These are phyloP conservation scores for Myrmecophaga tridactyla DNA, from an alignment of 2,113 vertebrate genomes.

Conservation along the genomic window DNA sequence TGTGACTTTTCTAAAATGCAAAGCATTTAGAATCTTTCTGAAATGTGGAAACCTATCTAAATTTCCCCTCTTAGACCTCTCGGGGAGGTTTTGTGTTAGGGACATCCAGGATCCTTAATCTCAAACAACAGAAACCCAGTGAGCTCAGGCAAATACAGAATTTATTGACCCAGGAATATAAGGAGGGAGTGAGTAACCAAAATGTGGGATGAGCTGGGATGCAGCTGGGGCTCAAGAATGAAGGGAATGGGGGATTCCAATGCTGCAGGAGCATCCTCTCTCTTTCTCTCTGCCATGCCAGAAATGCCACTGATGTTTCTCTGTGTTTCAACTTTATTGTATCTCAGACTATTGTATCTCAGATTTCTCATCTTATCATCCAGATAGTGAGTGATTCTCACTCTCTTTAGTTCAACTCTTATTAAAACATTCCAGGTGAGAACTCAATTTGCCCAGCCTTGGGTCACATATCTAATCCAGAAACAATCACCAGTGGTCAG, in stretches of 20 bases:
- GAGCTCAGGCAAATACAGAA: background rate
- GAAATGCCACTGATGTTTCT: background rate
- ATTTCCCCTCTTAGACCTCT: background rate
- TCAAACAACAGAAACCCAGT: background rate
- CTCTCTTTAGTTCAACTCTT: background rate
- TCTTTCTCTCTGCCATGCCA: too few relatives aligned
- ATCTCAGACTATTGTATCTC: background rate
- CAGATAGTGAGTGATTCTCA: background rate
- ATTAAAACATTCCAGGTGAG: background rate
- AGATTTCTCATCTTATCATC: background rate
- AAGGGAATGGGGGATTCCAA: background rate
- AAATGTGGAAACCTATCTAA: too few relatives aligned
- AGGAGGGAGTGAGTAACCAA: background rate
- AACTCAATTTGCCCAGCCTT: background rate
- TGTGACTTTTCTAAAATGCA: background rate
- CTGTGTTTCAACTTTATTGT: background rate
- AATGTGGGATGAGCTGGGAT: background rate
- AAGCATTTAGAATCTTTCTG: background rate
- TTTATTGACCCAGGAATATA: background rate
- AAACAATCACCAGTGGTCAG: background rate
- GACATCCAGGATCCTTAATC: background rate
- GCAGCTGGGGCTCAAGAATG: background rate
- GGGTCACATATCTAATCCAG: background rate
- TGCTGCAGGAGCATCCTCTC: background rate
- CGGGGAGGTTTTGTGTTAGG: background rate